Conservation (phyloP, 2,888 invertebrate species). For the Rhopalosiphum nymphaeae region DNA sequence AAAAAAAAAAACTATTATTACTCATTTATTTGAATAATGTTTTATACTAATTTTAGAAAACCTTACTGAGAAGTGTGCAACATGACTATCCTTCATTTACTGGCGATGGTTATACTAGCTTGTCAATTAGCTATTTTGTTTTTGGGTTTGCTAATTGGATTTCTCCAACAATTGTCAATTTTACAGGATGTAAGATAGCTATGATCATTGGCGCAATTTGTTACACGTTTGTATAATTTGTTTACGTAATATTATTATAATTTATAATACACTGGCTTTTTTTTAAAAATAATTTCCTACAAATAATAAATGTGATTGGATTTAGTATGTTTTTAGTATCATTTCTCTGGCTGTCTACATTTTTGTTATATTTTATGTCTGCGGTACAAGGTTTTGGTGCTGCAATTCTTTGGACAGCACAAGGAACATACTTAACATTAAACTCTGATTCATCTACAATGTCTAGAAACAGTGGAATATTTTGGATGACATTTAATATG, state of each 20-base stretch:
- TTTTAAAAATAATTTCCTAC: not conserved
- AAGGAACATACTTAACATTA: conserved; percentile 90
- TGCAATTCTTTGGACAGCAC: conserved; percentile 95
- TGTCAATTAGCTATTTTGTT: conserved; percentile 92
- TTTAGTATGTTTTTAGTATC: conserved; percentile 87
- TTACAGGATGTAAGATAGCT: conserved; percentile 87
- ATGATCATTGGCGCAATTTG: conserved; percentile 88
- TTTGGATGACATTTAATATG: conserved; percentile 96
- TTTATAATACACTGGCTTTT: not conserved
- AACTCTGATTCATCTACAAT: conserved; percentile 91
- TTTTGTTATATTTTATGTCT: conserved; percentile 88
- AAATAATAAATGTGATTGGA: conserved; percentile 32
- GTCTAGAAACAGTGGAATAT: conserved; percentile 93
- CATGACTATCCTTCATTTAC: conserved; percentile 79
- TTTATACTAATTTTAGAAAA: conserved; percentile 77
- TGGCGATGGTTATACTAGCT: conserved; percentile 89
- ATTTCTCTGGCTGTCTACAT: conserved; percentile 86
- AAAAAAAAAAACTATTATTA: not conserved
- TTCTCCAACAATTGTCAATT: conserved; percentile 89
- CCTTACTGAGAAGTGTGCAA: conserved; percentile 85
- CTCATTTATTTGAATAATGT: not conserved
- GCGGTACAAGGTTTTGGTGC: conserved; percentile 91
- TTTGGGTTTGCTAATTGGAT: conserved; percentile 94
- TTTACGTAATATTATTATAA: not conserved
- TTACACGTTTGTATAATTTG: conserved; percentile 79